A percentile compares a stretch with the other conserved stretches of the same genome.
These are phyloP conservation scores for Nibea albiflora DNA, from an alignment of 2,113 vertebrate species.

Conservation along the genomic window DNA sequence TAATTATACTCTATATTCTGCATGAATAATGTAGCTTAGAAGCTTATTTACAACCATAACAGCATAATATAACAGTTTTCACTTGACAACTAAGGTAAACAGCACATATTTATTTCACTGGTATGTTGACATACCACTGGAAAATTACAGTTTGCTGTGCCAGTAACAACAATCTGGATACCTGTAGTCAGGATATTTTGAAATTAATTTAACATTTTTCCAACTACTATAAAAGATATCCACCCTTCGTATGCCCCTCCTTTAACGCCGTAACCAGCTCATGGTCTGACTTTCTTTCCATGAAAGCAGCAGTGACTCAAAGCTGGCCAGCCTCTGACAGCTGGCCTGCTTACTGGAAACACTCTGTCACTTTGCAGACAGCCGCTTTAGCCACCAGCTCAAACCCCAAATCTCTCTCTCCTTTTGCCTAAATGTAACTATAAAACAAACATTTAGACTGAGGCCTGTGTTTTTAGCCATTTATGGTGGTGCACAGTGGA, in stretches of 20 bases:
- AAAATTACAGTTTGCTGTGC: not conserved
- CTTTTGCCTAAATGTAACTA: not conserved
- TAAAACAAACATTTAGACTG: conserved; percentile 5
- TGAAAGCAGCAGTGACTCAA: conserved; percentile 43
- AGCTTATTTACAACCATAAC: not conserved
- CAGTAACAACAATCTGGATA: not conserved
- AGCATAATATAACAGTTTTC: not conserved
- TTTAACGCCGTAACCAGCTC: not conserved
- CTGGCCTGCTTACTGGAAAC: conserved; percentile 74
- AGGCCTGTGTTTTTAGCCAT: conserved; percentile 31
- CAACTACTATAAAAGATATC: conserved; percentile 5
- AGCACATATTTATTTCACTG: not conserved
- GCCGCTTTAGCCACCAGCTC: conserved; percentile 39
- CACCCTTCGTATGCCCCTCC: not conserved
- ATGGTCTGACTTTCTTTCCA: conserved; percentile 13
- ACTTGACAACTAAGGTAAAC: not conserved
- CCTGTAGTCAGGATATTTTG: not conserved
- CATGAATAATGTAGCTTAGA: not conserved
- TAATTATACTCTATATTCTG: not conserved
- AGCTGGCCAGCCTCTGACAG: conserved; percentile 38
- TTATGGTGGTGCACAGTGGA: conserved; percentile 39
- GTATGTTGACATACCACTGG: not conserved
- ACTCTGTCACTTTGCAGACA: conserved; percentile 55
- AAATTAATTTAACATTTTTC: not conserved
- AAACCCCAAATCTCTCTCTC: conserved; percentile 23